Evolutionary conservation across 1,140 invertebrate species (phyloP), one percentile per base, ranked within the genome.

Genomic region (Parasteatoda tepidariorum): DNA sequence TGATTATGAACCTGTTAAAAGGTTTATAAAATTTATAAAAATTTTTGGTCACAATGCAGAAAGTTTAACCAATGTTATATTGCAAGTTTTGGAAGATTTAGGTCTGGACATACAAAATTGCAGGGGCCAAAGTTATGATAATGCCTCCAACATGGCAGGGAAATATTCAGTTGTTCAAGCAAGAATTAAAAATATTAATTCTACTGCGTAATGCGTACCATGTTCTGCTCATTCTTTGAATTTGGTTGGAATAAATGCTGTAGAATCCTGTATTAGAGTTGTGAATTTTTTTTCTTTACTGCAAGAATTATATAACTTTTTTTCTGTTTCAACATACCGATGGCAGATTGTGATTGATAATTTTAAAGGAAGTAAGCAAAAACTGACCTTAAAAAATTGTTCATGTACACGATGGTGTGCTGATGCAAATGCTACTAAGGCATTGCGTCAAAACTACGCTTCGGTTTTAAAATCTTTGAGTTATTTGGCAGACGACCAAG

Each of bases 211-310:
- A n/a, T 81, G 41, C 26, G 64, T 70, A 11, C 62, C 59, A 1
- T 67, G 76, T 55, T 38, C 76, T n/a, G 67, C 41, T 61, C 64
- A 54, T 54, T 55, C 79, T 5, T 22, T 81, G 3, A 81, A 66
- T 31, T 30, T 76, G 18, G 66, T 68, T 68, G 2, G 11, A 59
- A n/a, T 76, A n/a, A 34, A 34, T 26, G 24, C 34, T 4, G 2
- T 22, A 28, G 30, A 24, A 38, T 62, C 11, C 59, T 1, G 26
- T 62, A 1, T 15, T 22, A 28, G 0, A 68, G 26, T 33, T 31
- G 13, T 68, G 9, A 7, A 11, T 31, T 73, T 73, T 28, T 73
- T 55, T 54, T 11, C n/a, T 48, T 54, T 55, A 73, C 15, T n/a
- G n/a, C n/a, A n/a, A n/a, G n/a, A n/a, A n/a, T n/a, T n/a, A n/a